Base-by-base conservation (phyloP, 2,888 invertebrate species). In the Xanthia icteritia region DNA sequence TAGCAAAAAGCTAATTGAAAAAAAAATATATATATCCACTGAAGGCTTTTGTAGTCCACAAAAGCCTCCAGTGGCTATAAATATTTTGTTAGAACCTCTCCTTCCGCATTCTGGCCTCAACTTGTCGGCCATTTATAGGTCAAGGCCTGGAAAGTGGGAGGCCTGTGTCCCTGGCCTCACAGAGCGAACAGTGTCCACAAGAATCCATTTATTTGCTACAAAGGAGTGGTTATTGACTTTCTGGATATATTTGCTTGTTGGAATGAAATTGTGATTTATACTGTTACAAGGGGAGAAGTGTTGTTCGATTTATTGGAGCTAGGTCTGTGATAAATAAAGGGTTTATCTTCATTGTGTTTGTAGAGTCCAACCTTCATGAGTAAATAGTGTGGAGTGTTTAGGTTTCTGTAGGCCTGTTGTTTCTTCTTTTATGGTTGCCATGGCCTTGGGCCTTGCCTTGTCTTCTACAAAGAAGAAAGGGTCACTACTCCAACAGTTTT, bases 91-190 rank as follows among this genome's bases (percentile, higher is more conserved):
- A 60, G 42, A 45, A 71, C 66, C 82, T 23, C 76, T 77, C 68
- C 79, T 83, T 84, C 77, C 82, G 79, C 72, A 75, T 72, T 86
- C 64, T 84, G 82, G 76, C 83, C 77, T 84, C 66, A 71, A 61
- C 64, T 68, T 72, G 76, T 71, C 65, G 60, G 51, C 58, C 61
- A 75, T 86, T 85, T 79, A 78, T 87, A 81, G 82, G 87, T 83
- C 87, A 87, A 87, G 87, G 87, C 69, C 63, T 82, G 66, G 66
- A 60, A 79, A 82, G 65, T 65, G 67, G 56, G 67, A 84, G 85
- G 79, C 77, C 79, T 74, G 58, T 81, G 84, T 87, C 87, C 87
- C 86, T 84, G 87, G 86, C 84, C 84, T 69, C 69, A 42, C 70
- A 76, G 45, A 67, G 36, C 11, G 60, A 42, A 20, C 73, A 76